Conservation (phyloP, 2,113 vertebrate species). For the Poeciliopsis turrubarensis region DNA sequence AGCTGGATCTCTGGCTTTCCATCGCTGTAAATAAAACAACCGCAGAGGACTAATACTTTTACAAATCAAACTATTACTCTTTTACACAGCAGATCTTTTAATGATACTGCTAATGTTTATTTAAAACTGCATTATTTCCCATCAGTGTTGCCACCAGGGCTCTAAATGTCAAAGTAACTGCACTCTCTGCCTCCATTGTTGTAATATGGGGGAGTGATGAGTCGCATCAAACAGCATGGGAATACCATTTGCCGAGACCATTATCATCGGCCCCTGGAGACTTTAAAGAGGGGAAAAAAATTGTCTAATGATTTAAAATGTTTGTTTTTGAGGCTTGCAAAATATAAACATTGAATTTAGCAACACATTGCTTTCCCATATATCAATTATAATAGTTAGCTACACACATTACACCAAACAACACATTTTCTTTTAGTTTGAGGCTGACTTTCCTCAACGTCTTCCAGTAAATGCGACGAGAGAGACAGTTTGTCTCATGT, state of each 20-base stretch:
- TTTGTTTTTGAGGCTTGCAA: not conserved
- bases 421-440: not conserved
- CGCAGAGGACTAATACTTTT: not conserved
- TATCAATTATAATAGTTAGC: not conserved
- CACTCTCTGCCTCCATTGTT: not conserved
- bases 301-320: not conserved
- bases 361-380: not conserved
- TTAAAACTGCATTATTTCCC: not conserved
- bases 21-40: not conserved
- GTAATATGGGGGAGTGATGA: not conserved
- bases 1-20: not conserved
- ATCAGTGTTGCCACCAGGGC: not conserved
- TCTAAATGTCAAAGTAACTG: not conserved
- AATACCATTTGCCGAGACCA: not conserved
- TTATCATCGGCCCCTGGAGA: not conserved
- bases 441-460: not conserved
- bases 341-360: conserved; percentile 1
- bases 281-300: not conserved
- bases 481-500: too few species aligned
- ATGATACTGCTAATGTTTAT: not conserved
- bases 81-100: not conserved
- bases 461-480: too few species aligned
- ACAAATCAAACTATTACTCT: not conserved
- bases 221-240: not conserved
- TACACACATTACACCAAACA: not conserved